Evolutionary conservation across 1,140 invertebrate species (phyloP).

Genomic region (Penaeus japonicus): DNA sequence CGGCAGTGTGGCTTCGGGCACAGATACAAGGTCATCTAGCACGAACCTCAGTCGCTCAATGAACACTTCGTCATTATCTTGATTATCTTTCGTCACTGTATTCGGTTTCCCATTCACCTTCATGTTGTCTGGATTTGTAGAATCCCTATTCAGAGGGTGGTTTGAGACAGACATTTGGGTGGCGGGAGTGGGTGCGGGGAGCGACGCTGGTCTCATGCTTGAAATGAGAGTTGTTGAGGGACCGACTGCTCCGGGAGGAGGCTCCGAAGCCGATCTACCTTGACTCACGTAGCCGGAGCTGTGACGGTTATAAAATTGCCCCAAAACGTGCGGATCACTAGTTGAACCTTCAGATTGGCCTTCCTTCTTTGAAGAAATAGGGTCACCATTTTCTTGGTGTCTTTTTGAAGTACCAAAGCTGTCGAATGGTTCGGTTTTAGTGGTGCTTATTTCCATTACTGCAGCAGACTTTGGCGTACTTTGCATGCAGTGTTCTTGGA

Average conservation of each 20-base stretch:
- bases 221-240: neutral
- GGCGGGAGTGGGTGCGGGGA: constrained; percentile 2
- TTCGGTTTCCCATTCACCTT: neutral
- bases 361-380: too few relatives aligned
- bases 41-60: constrained; percentile 20
- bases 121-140: too few relatives aligned
- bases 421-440: too few relatives aligned
- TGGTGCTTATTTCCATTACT: too few relatives aligned
- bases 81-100: neutral
- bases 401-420: too few relatives aligned
- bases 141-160: too few relatives aligned
- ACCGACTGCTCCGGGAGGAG: neutral
- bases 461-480: too few relatives aligned
- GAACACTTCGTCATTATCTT: constrained; percentile 4
- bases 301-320: neutral
- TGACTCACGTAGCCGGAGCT: neutral
- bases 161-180: neutral
- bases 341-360: neutral
- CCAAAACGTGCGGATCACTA: neutral
- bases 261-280: constrained; percentile 25
- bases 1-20: constrained; percentile 23
- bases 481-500: too few relatives aligned
- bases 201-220: constrained; percentile 2
- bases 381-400: too few relatives aligned
- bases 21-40: constrained; percentile 19